Evolutionary conservation across 1,140 invertebrate genomes (phyloP), one percentile per base, ranked within the genome.

Genomic region (Reticulitermes speratus): DNA sequence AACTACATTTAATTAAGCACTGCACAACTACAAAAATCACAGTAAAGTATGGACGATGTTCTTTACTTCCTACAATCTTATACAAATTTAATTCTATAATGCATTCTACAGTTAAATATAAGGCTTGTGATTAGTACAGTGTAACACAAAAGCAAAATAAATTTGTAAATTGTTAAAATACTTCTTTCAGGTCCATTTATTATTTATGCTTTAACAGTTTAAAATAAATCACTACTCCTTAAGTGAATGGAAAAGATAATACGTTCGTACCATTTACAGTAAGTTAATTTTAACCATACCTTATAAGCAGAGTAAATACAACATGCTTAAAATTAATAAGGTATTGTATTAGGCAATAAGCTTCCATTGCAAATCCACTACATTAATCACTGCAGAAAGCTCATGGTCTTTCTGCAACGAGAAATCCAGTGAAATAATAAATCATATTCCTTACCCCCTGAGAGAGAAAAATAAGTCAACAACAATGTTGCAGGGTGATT

Each of bases 391-490:
- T 30, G 65, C n/a, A 75, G 65, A 30, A 75, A 30, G 25, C 65
- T 21, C 25, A 30, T 75, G 25, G 65, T 75, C 65, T 75, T 75
- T 75, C 65, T 75, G n/a, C 65, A 75, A 25, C 12, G n/a, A 75
- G 65, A 75, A 75, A 75, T 30, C n/a, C 25, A 75, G n/a, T 75
- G 65, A 75, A 30, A 75, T 75, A 75, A 30, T 30, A 75, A 75
- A 75, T 75, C 65, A 75, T 75, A 75, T 16, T 75, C 65, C 65
- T 75, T 75, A 75, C 65, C 65, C 59, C 65, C 65, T 75, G 65
- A 75, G 65, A 75, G n/a, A 30, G 14, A 75, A 59, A 25, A 75
- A 75, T 75, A 75, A n/a, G 25, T 75, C 3, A 30, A 75, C 25
- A 75, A 75, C n/a, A 75, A 75, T 75, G 65, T 75, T 75, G 65